Evolutionary conservation across 2,113 vertebrate species (phyloP), one percentile per base, ranked within the genome.

Genomic region (Sceloporus tristichus): DNA sequence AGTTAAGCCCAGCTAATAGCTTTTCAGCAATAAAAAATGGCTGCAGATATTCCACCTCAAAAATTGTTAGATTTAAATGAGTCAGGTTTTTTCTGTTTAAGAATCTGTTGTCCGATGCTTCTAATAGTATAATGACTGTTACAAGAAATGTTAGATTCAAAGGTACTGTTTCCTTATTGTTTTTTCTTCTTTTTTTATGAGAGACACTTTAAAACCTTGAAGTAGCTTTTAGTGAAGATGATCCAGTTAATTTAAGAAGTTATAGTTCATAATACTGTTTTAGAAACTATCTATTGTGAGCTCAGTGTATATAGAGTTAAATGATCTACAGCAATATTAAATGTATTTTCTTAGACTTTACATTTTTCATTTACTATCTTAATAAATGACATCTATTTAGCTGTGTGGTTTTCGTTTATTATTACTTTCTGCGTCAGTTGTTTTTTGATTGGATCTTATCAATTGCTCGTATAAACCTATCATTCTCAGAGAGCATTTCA

Each of bases 351-450:
- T 85, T 85, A 89, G 21, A 78, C 0, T 0, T 85, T 76, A 88
- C 89, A 89, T 70, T 68, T 0, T 0, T 83, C 62, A 86, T 89
- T 19, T 92, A 21, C 56, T 94, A 90, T 92, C 95, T 95, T 94
- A 94, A 96, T 96, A 95, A 96, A 95, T 21, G 80, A 89, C 79
- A 92, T 34, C 89, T 91, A 86, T 62, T 80, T 84, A 54, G 87
- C 86, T 38, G 4, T 1, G n/a, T 95, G 91, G 82, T 84, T 65
- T 91, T 87, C 75, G 84, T 94, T 90, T 70, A 27, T 11, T 21
- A 81, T 81, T 77, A 86, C 54, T 85, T 29, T 77, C 54, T 82
- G 34, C 21, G n/a, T 82, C 14, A 38, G 68, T 10, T 29, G 25
- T 29, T 71, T 71, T 29, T n/a, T 71, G 25, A 29, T 27, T 71